Percentiles rank a stretch among this genome's conserved stretches.
phyloP scores from a whole-genome alignment of 2,113 vertebrate species.

The Tenrec ecaudatus region DNA sequence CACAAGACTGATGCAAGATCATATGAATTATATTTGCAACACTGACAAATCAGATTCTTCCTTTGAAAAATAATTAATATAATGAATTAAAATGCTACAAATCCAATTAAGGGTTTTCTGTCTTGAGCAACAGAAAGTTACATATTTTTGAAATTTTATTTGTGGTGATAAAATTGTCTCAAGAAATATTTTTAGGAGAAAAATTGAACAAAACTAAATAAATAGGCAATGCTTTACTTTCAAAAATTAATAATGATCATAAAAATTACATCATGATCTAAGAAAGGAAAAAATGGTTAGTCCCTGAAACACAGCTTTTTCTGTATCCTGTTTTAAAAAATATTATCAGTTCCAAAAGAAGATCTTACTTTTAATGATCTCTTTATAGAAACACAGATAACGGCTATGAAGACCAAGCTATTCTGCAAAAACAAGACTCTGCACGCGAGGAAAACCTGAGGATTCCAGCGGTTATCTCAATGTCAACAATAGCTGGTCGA shows the following conservation, averaged over 20 bases:
- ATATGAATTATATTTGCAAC: constrained; percentile 23
- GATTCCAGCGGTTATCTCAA: background rate
- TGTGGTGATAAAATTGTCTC: background rate
- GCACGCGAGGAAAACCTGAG: background rate
- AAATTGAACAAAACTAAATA: constrained; percentile 34
- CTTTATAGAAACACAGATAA: background rate
- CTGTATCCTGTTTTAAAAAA: background rate
- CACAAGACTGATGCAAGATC: background rate
- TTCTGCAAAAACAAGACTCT: background rate
- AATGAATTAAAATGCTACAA: constrained; percentile 43
- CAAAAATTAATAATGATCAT: constrained; percentile 42
- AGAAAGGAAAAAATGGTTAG: background rate
- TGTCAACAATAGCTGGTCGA: background rate
- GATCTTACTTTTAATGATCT: background rate
- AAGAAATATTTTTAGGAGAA: constrained; percentile 31
- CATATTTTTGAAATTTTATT: constrained; percentile 23
- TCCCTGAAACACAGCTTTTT: background rate
- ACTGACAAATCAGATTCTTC: constrained; percentile 39
- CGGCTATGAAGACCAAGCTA: background rate
- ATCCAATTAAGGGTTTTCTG: constrained; percentile 36
- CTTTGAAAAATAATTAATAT: constrained; percentile 32
- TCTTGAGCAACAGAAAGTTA: constrained; percentile 45
- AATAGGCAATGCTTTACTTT: constrained; percentile 14
- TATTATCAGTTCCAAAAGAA: background rate
- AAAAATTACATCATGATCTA: background rate